Conservation (phyloP, 2,888 invertebrate genomes). For the Heliconius ethilla region DNA sequence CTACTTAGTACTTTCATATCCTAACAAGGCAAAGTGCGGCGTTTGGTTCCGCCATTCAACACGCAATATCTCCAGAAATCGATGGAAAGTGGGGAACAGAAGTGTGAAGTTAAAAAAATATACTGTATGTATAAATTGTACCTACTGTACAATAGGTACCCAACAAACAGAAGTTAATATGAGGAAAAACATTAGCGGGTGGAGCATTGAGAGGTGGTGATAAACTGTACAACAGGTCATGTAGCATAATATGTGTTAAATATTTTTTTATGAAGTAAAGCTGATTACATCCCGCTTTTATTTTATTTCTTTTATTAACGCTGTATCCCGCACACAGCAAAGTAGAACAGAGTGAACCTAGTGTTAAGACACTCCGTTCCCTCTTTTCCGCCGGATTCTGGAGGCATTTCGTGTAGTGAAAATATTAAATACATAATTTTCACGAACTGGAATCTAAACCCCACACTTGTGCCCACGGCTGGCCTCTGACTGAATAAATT, state of each 20-base stretch:
- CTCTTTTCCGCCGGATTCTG: no score
- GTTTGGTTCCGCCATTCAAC: not conserved
- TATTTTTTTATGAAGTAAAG: no score
- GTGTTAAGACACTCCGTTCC: not conserved
- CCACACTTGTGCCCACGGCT: no score
- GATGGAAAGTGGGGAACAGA: not conserved
- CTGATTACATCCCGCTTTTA: no score
- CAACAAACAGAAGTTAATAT: not conserved
- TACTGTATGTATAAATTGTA: not conserved
- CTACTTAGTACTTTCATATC: no score
- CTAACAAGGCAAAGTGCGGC: not conserved
- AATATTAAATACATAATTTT: no score
- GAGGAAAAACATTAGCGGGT: not conserved
- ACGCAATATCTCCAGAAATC: not conserved
- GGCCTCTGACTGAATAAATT: no score
- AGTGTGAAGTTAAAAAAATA: not conserved
- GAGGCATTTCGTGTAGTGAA: no score
- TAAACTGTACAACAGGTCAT: not conserved
- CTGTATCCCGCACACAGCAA: not conserved
- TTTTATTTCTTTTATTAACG: no score
- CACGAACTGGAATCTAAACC: no score
- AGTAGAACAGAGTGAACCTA: not conserved
- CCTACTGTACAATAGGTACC: not conserved
- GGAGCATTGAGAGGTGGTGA: conserved; percentile 5
- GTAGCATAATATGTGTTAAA: not conserved